These are phyloP conservation scores for Choristoneura fumiferana DNA, from an alignment of 1,140 invertebrate species.

Conservation along the genomic window DNA sequence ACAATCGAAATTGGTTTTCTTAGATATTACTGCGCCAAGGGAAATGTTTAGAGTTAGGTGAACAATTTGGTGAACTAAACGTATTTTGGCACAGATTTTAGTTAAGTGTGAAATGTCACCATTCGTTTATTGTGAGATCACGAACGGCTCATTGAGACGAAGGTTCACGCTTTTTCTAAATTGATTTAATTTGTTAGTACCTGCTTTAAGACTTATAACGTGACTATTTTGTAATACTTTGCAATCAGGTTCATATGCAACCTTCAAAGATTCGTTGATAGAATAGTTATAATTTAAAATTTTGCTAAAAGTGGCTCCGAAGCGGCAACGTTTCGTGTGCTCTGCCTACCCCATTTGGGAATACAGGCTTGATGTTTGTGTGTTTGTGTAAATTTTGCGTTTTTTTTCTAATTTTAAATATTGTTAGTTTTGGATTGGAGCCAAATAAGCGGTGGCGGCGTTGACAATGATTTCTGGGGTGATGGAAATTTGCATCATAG, in stretches of 20 bases:
- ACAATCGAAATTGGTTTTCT: too few relatives aligned
- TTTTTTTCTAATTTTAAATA: background rate
- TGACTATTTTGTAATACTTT: background rate
- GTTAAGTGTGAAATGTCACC: slow-evolving; percentile 8
- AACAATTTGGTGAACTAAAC: too few relatives aligned
- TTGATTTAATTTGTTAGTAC: background rate
- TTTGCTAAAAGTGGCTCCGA: background rate
- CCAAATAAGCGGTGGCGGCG: background rate
- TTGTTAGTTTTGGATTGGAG: background rate
- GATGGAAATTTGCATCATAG: background rate
- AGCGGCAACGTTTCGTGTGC: too few relatives aligned
- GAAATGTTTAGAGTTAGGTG: too few relatives aligned
- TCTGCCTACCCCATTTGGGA: too few relatives aligned
- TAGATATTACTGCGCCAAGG: too few relatives aligned
- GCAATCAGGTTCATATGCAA: background rate
- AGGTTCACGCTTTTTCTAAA: slow-evolving; percentile 11
- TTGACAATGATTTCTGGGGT: background rate
- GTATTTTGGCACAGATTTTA: background rate
- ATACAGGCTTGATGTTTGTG: too few relatives aligned
- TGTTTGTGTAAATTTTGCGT: slow-evolving; percentile 1
- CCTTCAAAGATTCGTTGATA: background rate
- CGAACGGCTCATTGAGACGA: slow-evolving; percentile 1
- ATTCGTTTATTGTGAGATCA: slow-evolving; percentile 6
- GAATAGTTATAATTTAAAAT: background rate
- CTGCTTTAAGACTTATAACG: slow-evolving; percentile 1